Evolutionary conservation across 2,888 invertebrate genomes (phyloP).

Genomic region (Dryobotodes eremita): DNA sequence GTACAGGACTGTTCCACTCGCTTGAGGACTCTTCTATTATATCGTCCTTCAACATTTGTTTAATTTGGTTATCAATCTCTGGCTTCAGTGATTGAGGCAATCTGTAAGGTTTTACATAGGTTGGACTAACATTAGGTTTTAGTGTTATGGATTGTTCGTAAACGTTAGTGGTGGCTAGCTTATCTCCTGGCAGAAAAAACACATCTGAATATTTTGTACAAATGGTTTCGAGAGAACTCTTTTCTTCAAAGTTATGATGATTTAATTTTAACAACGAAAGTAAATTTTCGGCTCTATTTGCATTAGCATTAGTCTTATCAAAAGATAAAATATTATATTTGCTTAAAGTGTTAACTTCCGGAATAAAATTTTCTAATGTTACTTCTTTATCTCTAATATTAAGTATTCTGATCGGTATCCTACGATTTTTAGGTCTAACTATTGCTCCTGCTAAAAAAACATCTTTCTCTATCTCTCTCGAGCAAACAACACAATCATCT

Average conservation of each 20-base stretch:
- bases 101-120: slow-evolving; percentile 7
- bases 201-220: too few species aligned
- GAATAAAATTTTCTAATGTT: not conserved
- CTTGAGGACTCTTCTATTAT: slow-evolving; percentile 9
- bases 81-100: not conserved
- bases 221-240: too few species aligned
- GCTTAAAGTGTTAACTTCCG: not conserved
- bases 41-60: not conserved
- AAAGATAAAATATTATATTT: not conserved
- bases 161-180: not conserved
- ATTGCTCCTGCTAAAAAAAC: too few species aligned
- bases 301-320: slow-evolving; percentile 1
- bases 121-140: slow-evolving; percentile 3
- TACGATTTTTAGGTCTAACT: not conserved
- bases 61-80: not conserved
- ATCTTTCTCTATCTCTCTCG: too few species aligned
- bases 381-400: not conserved
- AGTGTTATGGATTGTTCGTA: not conserved
- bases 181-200: too few species aligned
- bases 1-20: slow-evolving; percentile 5
- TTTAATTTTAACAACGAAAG: too few species aligned
- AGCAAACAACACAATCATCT: too few species aligned
- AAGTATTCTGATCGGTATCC: not conserved
- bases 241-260: too few species aligned
- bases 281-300: too few species aligned